These are phyloP conservation scores for Dipodomys spectabilis DNA, from an alignment of 2,113 vertebrate genomes.

Conservation along the genomic window DNA sequence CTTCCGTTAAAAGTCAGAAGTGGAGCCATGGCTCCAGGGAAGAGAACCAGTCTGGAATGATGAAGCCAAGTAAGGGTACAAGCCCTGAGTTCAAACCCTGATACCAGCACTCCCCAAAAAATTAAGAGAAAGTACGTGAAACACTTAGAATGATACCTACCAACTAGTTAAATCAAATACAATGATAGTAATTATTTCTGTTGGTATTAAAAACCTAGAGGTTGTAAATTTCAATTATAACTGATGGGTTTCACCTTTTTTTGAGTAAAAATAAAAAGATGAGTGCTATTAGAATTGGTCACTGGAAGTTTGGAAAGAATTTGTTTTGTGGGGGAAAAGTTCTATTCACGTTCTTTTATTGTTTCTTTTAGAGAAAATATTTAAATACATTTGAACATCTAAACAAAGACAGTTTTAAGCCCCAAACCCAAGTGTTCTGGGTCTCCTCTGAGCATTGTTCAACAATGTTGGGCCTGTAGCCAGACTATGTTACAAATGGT, in stretches of 20 bases:
- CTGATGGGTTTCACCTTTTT: not conserved
- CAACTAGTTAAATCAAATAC: not conserved
- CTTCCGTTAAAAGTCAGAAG: too few relatives aligned
- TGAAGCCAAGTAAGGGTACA: too few relatives aligned
- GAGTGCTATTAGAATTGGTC: conserved; percentile 13
- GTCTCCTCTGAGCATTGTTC: conserved; percentile 63
- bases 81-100: too few relatives aligned
- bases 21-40: too few relatives aligned
- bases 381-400: conserved; percentile 75
- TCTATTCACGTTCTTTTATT: conserved; percentile 63
- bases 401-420: conserved; percentile 76
- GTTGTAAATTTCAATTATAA: not conserved
- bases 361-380: conserved; percentile 71
- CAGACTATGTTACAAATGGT: conserved; percentile 59
- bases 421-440: conserved; percentile 58
- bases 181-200: not conserved
- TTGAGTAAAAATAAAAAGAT: conserved; percentile 33
- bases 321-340: conserved; percentile 24
- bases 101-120: too few relatives aligned
- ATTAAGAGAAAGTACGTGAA: too few relatives aligned
- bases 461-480: conserved; percentile 74
- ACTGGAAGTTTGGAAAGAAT: conserved; percentile 26
- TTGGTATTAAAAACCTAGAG: not conserved
- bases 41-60: too few relatives aligned
- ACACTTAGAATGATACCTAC: not conserved